phyloP scores from a whole-genome alignment of 2,113 vertebrate species.

The Cromileptes altivelis region DNA sequence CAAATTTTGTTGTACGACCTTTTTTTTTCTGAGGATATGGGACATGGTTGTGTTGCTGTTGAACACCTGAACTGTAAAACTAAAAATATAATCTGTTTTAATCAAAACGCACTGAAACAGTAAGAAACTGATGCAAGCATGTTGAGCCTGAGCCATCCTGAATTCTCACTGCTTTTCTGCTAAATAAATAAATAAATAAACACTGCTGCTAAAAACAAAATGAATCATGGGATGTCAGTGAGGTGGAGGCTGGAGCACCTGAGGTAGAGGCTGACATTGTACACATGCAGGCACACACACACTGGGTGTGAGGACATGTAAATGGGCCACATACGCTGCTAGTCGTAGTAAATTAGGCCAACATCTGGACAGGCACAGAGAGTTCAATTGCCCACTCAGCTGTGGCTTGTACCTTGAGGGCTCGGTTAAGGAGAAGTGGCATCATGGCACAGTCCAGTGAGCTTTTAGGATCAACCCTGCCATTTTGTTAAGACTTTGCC shows the following conservation, averaged over 20 bases:
- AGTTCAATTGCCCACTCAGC: conserved; percentile 76
- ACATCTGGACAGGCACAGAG: conserved; percentile 82
- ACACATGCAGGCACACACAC: conserved; percentile 51
- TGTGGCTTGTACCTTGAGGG: conserved; percentile 70
- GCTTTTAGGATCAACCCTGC: conserved; percentile 44
- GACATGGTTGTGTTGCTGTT: neutral
- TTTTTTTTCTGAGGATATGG: neutral
- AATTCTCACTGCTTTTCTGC: neutral
- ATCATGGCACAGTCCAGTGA: conserved; percentile 51
- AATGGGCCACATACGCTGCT: conserved; percentile 76
- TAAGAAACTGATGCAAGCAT: neutral
- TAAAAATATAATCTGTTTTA: neutral
- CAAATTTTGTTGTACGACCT: neutral
- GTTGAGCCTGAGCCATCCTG: neutral
- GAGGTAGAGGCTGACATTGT: conserved; percentile 57
- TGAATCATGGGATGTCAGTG: conserved; percentile 28
- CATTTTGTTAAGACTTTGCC: conserved; percentile 41
- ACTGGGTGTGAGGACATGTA: conserved; percentile 66
- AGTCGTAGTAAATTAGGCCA: conserved; percentile 82
- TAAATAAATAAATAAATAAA: neutral
- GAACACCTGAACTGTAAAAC: neutral
- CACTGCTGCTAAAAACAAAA: conserved; percentile 18
- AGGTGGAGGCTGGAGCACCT: conserved; percentile 41
- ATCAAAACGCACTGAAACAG: neutral
- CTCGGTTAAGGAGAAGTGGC: conserved; percentile 63